A percentile compares a stretch with the other conserved stretches of the same genome.
Conservation (phyloP, 2,797 vertebrate genomes). For the Enteromius mattozi region DNA sequence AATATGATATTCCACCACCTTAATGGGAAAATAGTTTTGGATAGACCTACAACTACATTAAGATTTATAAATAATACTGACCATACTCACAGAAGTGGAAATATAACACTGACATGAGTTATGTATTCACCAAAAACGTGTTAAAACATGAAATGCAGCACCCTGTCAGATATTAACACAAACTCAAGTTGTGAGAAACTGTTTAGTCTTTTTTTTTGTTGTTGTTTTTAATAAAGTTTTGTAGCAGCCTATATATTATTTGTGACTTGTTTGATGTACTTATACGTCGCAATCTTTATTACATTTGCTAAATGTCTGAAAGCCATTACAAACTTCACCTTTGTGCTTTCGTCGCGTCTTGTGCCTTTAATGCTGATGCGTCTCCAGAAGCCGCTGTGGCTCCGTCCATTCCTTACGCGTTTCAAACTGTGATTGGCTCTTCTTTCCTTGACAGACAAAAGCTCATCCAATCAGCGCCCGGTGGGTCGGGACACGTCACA, state of each 20-base stretch:
- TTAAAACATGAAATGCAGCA: background rate
- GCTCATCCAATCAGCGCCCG: slow-evolving; percentile 42
- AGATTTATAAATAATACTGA: background rate
- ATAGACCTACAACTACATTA: background rate
- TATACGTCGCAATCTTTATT: background rate
- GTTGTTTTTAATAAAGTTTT: background rate
- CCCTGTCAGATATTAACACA: background rate
- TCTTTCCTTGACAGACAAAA: background rate
- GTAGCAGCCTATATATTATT: background rate
- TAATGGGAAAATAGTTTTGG: background rate
- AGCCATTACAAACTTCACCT: background rate
- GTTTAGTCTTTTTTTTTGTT: background rate
- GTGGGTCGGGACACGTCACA: background rate
- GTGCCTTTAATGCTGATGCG: background rate
- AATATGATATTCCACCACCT: too few relatives aligned
- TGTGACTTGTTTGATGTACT: background rate
- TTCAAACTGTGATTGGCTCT: slow-evolving; percentile 57
- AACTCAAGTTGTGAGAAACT: background rate
- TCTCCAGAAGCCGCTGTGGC: background rate
- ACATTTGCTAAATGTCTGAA: background rate
- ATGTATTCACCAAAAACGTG: background rate
- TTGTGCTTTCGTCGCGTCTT: background rate
- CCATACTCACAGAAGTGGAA: background rate
- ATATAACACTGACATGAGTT: background rate
- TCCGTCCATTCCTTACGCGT: slow-evolving; percentile 52